Percentiles rank a stretch among this genome's conserved stretches.
These are phyloP conservation scores for Brachypterus glaber DNA, from an alignment of 2,888 invertebrate genomes.

Conservation along the genomic window DNA sequence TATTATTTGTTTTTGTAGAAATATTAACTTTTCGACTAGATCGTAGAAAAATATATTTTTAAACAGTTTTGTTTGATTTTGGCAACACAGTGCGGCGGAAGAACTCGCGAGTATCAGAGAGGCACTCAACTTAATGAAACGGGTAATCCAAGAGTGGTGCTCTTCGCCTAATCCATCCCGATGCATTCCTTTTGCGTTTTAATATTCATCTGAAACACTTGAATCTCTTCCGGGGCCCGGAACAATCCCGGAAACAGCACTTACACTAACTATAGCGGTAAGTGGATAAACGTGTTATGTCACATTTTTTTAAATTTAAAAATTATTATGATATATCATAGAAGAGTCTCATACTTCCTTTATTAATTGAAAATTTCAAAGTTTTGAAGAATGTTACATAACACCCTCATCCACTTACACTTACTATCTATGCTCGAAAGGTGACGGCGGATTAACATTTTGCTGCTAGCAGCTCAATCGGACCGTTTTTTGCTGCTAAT, in stretches of 20 bases:
- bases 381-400: too few relatives aligned
- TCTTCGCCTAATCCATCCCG: slow-evolving; percentile 41
- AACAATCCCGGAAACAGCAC: slow-evolving; percentile 39
- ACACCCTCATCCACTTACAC: too few relatives aligned
- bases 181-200: slow-evolving; percentile 41
- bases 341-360: too few relatives aligned
- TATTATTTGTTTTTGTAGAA: slow-evolving; percentile 23
- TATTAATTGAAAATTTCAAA: too few relatives aligned
- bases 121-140: slow-evolving; percentile 50
- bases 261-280: slow-evolving; percentile 32
- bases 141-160: slow-evolving; percentile 44
- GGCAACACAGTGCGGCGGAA: slow-evolving; percentile 26
- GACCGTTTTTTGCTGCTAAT: too few relatives aligned
- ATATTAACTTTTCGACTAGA: too few relatives aligned
- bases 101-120: slow-evolving; percentile 39
- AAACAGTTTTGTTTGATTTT: too few relatives aligned
- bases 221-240: slow-evolving; percentile 32
- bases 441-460: slow-evolving; percentile 3
- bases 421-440: slow-evolving; percentile 22
- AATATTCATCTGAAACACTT: slow-evolving; percentile 40
- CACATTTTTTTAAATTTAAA: too few relatives aligned
- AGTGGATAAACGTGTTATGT: too few relatives aligned
- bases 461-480: too few relatives aligned
- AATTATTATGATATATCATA: too few relatives aligned
- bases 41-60: too few relatives aligned